Evolutionary conservation across 2,797 vertebrate genomes (phyloP), one percentile per base, ranked within the genome.

Genomic region (Sebastes trivittatus): DNA sequence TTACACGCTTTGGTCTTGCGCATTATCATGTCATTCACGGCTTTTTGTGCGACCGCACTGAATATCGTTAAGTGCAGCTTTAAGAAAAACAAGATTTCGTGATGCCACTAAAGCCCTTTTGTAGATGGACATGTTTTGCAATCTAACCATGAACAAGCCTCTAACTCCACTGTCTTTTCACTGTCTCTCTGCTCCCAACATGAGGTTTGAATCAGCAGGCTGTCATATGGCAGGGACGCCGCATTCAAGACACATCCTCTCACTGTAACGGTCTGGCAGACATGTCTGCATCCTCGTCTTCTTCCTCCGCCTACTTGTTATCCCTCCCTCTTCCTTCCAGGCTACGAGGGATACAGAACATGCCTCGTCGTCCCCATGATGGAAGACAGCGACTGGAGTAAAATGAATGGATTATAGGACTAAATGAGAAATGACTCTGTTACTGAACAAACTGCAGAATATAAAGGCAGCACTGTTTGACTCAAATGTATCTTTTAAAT

Each of bases 201-300:
- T 89, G 67, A 88, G 91, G 84, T 93, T 94, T 78, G 56, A 91
- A 91, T 93, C 85, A 93, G 73, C 27, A 9, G 32, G 36, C 77
- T 81, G 87, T 93, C 87, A 85, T 78, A 89, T 82, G 87, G 86
- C 89, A 81, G 78, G 80, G 80, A 84, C 67, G 62, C 64, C 72
- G 73, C 72, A 83, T 87, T 89, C 82, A 84, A 73, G 88, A 91
- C 89, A 92, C 75, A 85, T 89, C 80, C 86, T 92, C 69, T 83
- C 69, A 66, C 85, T 88, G 52, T 88, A 88, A 89, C 77, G 58
- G 85, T 89, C 84, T 93, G 83, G 85, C 85, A 46, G 72, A 86
- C 84, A 85, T 88, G 76, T 82, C 84, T 78, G 81, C 77, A 83
- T 88, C 85, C 81, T 87, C 36, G 1, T 81, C 73, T 78, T 79